Evolutionary conservation across 2,888 invertebrate species (phyloP).

Genomic region (Galerucella pusilla): DNA sequence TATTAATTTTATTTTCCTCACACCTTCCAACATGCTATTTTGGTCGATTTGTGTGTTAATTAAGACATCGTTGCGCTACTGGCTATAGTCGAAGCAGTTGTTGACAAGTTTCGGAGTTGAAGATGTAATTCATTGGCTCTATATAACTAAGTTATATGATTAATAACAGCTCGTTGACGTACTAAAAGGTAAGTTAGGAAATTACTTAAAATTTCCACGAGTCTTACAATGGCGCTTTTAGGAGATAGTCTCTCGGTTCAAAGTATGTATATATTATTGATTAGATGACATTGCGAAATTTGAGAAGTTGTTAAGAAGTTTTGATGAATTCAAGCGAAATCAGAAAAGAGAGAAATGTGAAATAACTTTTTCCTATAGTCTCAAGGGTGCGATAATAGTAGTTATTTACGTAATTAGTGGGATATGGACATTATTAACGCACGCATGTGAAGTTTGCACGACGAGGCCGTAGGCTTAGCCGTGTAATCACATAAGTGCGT

Average conservation of each 20-base stretch:
- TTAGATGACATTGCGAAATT: neutral
- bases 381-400: too few relatives aligned
- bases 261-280: conserved; percentile 3
- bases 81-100: neutral
- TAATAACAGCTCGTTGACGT: conserved; percentile 42
- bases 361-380: neutral
- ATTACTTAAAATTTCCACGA: conserved; percentile 43
- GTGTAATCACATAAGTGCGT: too few relatives aligned
- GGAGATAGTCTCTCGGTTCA: neutral
- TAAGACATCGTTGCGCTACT: neutral
- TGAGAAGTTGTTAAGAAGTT: neutral
- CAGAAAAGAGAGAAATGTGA: neutral
- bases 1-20: too few relatives aligned
- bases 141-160: conserved; percentile 45
- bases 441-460: too few relatives aligned
- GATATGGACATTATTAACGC: too few relatives aligned
- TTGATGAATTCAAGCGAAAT: neutral
- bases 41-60: neutral
- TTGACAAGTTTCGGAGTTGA: neutral
- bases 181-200: conserved; percentile 46
- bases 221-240: conserved; percentile 36
- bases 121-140: conserved; percentile 39
- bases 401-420: too few relatives aligned
- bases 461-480: too few relatives aligned
- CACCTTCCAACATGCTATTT: too few relatives aligned